Percentiles rank a stretch among this genome's conserved stretches.
Evolutionary conservation across 2,797 vertebrate genomes (phyloP).

Genomic region (Sus cebifrons): DNA sequence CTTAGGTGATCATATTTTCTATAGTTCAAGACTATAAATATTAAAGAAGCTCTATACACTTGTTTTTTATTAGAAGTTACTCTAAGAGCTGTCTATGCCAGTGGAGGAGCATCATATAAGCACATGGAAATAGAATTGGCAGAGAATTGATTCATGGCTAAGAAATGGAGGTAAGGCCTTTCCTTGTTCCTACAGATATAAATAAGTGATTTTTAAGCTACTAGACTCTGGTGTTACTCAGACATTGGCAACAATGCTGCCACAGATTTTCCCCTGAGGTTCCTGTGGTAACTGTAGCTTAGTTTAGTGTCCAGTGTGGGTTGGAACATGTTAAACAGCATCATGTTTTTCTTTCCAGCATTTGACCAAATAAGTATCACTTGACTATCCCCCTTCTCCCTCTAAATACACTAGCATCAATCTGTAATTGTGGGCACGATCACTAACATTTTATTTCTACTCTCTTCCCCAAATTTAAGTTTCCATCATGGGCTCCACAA

Average conservation of each 20-base stretch:
- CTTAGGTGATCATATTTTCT: neutral
- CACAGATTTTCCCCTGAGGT: neutral
- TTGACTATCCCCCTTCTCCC: neutral
- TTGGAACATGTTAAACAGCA: constrained; percentile 62
- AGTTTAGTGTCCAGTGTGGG: neutral
- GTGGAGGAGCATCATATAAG: neutral
- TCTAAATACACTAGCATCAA: neutral
- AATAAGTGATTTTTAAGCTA: neutral
- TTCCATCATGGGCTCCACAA: constrained; percentile 21
- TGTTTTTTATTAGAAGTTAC: neutral
- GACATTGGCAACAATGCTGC: neutral
- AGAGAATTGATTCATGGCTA: neutral
- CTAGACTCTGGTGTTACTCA: neutral
- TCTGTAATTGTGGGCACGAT: constrained; percentile 17
- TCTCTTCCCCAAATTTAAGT: constrained; percentile 34
- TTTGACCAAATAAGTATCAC: constrained; percentile 41
- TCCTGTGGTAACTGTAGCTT: constrained; percentile 45
- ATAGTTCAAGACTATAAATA: neutral
- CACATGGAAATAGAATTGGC: neutral
- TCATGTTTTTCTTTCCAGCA: constrained; percentile 47
- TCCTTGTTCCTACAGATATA: neutral
- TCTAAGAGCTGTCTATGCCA: neutral
- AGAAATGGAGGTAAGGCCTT: neutral
- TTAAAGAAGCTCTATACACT: neutral
- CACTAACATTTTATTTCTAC: constrained; percentile 37